Percentiles rank a stretch among this genome's conserved stretches.
Conservation (phyloP, 2,113 vertebrate species). For the Capricornis sumatraensis region DNA sequence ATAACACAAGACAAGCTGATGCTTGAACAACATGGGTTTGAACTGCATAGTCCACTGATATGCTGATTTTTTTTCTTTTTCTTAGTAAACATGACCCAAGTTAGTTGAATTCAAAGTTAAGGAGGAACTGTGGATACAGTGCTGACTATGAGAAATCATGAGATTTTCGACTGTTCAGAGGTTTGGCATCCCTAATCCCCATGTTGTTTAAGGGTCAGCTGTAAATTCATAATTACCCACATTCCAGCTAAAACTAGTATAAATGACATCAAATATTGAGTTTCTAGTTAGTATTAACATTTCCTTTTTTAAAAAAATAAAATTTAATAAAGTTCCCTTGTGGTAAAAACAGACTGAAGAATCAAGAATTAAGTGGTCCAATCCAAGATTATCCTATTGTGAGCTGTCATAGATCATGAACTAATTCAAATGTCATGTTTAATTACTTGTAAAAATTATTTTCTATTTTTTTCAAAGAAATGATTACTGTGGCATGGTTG, state of each 20-base stretch:
- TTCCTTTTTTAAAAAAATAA: not conserved
- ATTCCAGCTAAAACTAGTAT: not conserved
- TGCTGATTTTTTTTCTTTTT: not conserved
- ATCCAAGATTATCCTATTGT: slow-evolving; percentile 63
- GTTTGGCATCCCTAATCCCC: not conserved
- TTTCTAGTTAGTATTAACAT: not conserved
- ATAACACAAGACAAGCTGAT: not conserved
- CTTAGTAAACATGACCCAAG: not conserved
- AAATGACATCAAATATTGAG: not conserved
- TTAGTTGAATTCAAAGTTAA: not conserved
- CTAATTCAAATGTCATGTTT: slow-evolving; percentile 65
- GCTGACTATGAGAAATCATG: not conserved
- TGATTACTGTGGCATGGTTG: not conserved
- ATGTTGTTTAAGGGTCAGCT: not conserved
- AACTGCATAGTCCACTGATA: not conserved
- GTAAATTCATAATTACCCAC: not conserved
- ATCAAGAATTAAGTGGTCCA: not conserved
- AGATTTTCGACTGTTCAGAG: not conserved
- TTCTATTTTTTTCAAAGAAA: slow-evolving; percentile 26
- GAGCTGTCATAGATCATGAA: slow-evolving; percentile 70
- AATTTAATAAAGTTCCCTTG: not conserved
- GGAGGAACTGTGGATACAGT: not conserved
- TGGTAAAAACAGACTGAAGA: not conserved
- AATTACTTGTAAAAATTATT: slow-evolving; percentile 60
- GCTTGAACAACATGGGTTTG: not conserved